Conservation (phyloP, 2,888 invertebrate genomes). For the Amphipoea lucens region DNA sequence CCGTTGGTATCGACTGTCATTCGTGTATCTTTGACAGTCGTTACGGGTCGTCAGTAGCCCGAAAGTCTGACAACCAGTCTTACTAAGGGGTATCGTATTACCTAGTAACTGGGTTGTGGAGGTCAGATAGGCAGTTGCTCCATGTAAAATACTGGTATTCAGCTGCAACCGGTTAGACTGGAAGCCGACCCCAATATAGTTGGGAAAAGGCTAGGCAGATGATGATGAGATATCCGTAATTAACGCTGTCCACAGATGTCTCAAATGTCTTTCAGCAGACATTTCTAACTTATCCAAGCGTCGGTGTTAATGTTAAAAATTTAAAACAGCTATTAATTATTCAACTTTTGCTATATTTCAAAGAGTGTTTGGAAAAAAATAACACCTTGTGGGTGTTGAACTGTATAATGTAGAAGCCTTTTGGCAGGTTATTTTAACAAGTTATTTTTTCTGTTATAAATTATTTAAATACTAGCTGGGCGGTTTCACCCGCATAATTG, state of each 20-base stretch:
- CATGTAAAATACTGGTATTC: too few species aligned
- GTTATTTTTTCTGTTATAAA: background rate
- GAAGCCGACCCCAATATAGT: too few species aligned
- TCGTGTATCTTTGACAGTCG: too few species aligned
- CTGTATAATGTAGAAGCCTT: constrained; percentile 8
- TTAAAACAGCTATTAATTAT: constrained; percentile 60
- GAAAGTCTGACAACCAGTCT: too few species aligned
- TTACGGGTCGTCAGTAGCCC: too few species aligned
- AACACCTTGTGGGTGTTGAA: constrained; percentile 1
- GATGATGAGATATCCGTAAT: constrained; percentile 17
- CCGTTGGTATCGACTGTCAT: too few species aligned
- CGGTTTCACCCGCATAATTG: too few species aligned
- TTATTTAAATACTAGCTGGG: background rate
- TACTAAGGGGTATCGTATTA: too few species aligned
- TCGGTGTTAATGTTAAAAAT: constrained; percentile 56
- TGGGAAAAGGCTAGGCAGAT: too few species aligned
- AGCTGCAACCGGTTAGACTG: too few species aligned
- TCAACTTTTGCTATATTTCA: constrained; percentile 61
- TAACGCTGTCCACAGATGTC: constrained; percentile 49
- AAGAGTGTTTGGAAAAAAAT: constrained; percentile 45
- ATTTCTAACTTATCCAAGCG: constrained; percentile 30
- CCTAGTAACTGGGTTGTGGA: too few species aligned
- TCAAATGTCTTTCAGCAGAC: constrained; percentile 41
- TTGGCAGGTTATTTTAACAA: background rate
- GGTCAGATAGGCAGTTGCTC: too few species aligned